Evolutionary conservation across 2,797 vertebrate genomes (phyloP).

Genomic region (Otolemur crassicaudatus): DNA sequence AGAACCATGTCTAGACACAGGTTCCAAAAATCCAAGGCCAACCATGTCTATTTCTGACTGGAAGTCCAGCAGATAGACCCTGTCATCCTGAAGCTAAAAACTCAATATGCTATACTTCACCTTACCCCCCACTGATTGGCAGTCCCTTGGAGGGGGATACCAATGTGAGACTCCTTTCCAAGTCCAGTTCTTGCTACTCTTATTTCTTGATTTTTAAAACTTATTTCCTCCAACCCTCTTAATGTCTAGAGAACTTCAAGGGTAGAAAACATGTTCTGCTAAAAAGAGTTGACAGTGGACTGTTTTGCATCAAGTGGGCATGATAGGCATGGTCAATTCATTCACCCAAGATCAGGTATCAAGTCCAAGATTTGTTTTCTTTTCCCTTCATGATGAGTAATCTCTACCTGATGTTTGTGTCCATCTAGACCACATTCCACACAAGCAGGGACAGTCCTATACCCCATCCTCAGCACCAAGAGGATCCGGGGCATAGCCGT

Average conservation of each 20-base stretch:
- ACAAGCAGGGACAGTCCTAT: not conserved
- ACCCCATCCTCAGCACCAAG: not conserved
- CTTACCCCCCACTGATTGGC: no score
- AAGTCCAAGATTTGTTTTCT: not conserved
- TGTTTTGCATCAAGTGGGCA: not conserved
- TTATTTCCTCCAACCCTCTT: slow-evolving; percentile 66
- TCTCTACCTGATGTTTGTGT: rapidly evolving
- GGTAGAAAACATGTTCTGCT: slow-evolving; percentile 28
- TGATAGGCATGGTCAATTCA: not conserved
- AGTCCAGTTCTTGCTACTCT: not conserved
- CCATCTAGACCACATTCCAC: not conserved
- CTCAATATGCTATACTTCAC: no score
- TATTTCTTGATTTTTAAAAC: not conserved
- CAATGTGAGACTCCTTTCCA: rapidly evolving
- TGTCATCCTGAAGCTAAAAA: not conserved
- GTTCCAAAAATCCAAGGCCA: not conserved
- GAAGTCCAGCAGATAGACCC: not conserved
- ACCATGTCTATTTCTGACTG: not conserved
- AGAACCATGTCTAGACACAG: not conserved
- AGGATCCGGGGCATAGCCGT: rapidly evolving
- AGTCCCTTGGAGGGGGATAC: not conserved
- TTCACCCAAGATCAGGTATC: not conserved
- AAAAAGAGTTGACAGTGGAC: rapidly evolving
- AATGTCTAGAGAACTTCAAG: slow-evolving; percentile 76
- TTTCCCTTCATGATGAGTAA: not conserved